These are phyloP conservation scores for Lithobius niger DNA, from an alignment of 1,140 invertebrate genomes.

Conservation along the genomic window DNA sequence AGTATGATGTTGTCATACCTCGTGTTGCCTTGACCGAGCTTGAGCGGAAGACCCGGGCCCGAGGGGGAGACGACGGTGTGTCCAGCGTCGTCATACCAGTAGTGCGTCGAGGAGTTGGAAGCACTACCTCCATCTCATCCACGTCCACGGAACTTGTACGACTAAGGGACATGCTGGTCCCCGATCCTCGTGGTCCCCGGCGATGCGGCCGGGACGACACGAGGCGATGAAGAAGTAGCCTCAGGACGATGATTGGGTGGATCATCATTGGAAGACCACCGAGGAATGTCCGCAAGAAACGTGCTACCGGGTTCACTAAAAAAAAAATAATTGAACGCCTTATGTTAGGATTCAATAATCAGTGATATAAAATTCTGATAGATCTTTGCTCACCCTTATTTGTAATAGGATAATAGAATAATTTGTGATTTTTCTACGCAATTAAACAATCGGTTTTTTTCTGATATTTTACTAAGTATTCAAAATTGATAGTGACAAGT, in stretches of 20 bases:
- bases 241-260: conserved; percentile 43
- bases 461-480: too few relatives aligned
- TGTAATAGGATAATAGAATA: too few relatives aligned
- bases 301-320: too few relatives aligned
- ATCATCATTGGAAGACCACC: conserved; percentile 39
- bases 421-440: too few relatives aligned
- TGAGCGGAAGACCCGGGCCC: conserved; percentile 31
- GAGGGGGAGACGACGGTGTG: background rate
- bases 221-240: conserved; percentile 44
- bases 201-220: conserved; percentile 26
- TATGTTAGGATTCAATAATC: too few relatives aligned
- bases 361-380: too few relatives aligned
- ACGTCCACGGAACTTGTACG: conserved; percentile 4
- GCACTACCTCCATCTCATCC: background rate
- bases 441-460: too few relatives aligned
- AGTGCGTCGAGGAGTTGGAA: background rate
- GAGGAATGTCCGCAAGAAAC: conserved; percentile 28
- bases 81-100: background rate
- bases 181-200: conserved; percentile 11
- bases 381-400: too few relatives aligned
- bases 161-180: conserved; percentile 10
- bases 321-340: too few relatives aligned
- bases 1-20: too few relatives aligned
- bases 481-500: too few relatives aligned
- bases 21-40: conserved; percentile 21